Base-by-base conservation (phyloP, 2,797 vertebrate species). In the Luscinia megarhynchos region DNA sequence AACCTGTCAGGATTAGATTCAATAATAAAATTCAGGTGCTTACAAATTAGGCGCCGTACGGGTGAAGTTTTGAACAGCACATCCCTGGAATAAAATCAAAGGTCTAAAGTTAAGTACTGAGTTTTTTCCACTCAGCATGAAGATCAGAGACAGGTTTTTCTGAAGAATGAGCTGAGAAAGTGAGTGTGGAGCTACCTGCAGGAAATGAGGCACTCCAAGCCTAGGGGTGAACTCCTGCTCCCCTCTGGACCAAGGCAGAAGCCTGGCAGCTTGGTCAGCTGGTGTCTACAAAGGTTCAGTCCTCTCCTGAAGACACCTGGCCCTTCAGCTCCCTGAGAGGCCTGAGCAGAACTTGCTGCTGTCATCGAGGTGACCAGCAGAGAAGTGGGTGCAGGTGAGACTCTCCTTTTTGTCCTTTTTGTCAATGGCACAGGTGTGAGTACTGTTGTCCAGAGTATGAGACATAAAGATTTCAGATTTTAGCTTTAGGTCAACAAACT, bases 1-100 rank as follows among this genome's bases (percentile, higher is more conserved):
- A 90, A 79, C 80, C 83, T 68, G 34, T 64, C 94, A 87, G 75
- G 67, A 32, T 88, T 55, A 90, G 40, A 84, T 45, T 91, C 80
- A 79, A 38, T 81, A 62, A 90, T 92, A 86, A 86, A 95, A 88
- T 73, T 81, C 63, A 73, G 66, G 62, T 90, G 83, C 91, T 95
- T 94, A 93, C 58, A 93, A 81, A 93, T 93, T 75, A 93, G 79
- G 83, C 5, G 13, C 62, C 72, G 23, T 40, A 75, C 62, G 30
- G 87, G 23, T 1, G 1, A 88, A 78, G n/a, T 40, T 90, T 95
- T 82, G 84, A 90, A 91, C 34, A 81, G 84, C 67, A 87, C 14
- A 63, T 70, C 75, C 57, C 61, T 96, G 88, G 86, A 95, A 93
- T 50, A 74, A 93, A 94, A 92, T 77, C 92, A 93, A 87, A 93